These are phyloP conservation scores for Athrips mouffetella DNA, from an alignment of 2,888 invertebrate species.

Conservation along the genomic window DNA sequence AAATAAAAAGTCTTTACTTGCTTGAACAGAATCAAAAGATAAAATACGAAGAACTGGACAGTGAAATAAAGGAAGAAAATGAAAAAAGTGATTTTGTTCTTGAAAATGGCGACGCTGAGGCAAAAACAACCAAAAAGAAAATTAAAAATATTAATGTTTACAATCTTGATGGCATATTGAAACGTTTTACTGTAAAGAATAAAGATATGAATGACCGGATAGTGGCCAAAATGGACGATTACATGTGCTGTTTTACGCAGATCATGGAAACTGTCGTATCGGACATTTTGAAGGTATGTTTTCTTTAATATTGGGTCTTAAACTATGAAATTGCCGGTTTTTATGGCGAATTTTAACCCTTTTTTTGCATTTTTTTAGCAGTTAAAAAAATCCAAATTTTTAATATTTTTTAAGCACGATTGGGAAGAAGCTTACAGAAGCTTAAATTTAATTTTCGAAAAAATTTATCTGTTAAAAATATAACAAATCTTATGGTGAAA, in stretches of 20 bases:
- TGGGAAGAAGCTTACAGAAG: too few relatives aligned
- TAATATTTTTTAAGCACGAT: too few relatives aligned
- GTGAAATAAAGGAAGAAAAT: not conserved
- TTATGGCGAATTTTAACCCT: too few relatives aligned
- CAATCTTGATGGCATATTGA: slow-evolving; percentile 27
- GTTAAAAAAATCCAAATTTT: too few relatives aligned
- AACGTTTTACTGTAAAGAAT: slow-evolving; percentile 32
- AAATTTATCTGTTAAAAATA: too few relatives aligned
- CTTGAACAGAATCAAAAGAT: not conserved
- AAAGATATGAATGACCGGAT: slow-evolving; percentile 31
- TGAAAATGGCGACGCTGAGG: not conserved
- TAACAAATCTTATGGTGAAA: too few relatives aligned
- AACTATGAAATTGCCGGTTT: too few relatives aligned
- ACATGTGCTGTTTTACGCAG: slow-evolving; percentile 45
- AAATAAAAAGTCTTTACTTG: slow-evolving; percentile 6
- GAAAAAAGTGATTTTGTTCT: not conserved
- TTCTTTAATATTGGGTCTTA: too few relatives aligned
- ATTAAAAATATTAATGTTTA: slow-evolving; percentile 14
- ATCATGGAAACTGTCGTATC: slow-evolving; percentile 47
- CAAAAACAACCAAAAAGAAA: slow-evolving; percentile 7
- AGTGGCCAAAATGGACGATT: slow-evolving; percentile 41
- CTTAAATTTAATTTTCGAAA: too few relatives aligned
- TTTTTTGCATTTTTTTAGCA: too few relatives aligned
- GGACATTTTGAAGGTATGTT: slow-evolving; percentile 37
- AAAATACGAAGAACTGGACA: not conserved